Conservation (phyloP, 2,113 vertebrate species). For the Crotalus tigris region DNA sequence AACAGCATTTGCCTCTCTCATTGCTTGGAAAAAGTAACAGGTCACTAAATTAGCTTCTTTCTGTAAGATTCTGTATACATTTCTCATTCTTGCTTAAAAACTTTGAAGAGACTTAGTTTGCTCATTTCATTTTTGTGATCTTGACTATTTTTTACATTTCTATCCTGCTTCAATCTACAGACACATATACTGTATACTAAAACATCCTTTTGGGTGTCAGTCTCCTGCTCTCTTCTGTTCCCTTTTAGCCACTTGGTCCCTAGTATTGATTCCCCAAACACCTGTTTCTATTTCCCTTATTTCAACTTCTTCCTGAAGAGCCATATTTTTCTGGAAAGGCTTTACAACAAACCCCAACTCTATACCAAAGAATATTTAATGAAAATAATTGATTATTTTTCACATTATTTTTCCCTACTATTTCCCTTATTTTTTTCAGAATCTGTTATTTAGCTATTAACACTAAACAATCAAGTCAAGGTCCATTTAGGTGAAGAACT, state of each 20-base stretch:
- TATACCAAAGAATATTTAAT: neutral
- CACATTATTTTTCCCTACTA: neutral
- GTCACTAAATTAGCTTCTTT: neutral
- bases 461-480: neutral
- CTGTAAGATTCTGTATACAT: neutral
- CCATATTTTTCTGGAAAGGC: neutral
- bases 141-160: neutral
- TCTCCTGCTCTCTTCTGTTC: neutral
- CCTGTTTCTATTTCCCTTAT: neutral
- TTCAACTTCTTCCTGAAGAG: neutral
- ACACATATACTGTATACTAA: neutral
- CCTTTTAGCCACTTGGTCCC: neutral
- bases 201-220: neutral
- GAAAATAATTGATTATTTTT: neutral
- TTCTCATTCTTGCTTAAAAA: neutral
- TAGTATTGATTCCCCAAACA: neutral
- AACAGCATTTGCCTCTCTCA: neutral
- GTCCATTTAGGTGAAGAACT: neutral
- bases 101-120: neutral
- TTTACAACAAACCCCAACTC: neutral
- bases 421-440: neutral
- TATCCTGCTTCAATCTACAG: neutral
- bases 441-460: neutral
- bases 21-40: neutral
- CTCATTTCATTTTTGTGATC: neutral